A percentile compares a stretch with the other conserved stretches of the same genome.
phyloP scores from a whole-genome alignment of 2,113 vertebrate genomes.

The Esox niger region DNA sequence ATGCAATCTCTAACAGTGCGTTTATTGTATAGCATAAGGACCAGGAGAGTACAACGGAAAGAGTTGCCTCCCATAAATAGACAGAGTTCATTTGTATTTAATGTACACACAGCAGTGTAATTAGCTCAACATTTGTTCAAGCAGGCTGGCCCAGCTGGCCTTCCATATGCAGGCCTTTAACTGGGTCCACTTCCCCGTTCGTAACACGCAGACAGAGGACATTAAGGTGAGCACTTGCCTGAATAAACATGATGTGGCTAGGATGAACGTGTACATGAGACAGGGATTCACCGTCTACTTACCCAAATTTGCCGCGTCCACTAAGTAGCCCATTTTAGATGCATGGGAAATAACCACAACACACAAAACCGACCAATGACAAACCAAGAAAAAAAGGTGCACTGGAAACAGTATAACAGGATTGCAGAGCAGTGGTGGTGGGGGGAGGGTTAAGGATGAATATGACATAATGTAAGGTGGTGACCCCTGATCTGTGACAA shows the following conservation, averaged over 20 bases:
- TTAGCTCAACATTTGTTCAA: slow-evolving; percentile 37
- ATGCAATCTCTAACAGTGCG: too few species aligned
- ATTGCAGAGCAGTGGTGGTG: slow-evolving; percentile 21
- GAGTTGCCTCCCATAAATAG: too few species aligned
- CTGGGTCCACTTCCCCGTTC: too few species aligned
- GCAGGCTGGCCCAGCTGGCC: slow-evolving; percentile 43
- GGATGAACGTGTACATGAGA: slow-evolving; percentile 40
- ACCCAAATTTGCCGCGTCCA: slow-evolving; percentile 60
- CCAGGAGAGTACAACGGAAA: too few species aligned
- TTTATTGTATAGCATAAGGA: too few species aligned
- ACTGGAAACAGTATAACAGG: slow-evolving; percentile 51
- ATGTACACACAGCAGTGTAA: background rate
- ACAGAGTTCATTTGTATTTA: too few species aligned
- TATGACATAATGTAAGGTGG: background rate
- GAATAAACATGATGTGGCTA: slow-evolving; percentile 25
- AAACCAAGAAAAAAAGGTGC: slow-evolving; percentile 60
- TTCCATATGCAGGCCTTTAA: slow-evolving; percentile 23
- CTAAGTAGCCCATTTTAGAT: slow-evolving; percentile 63
- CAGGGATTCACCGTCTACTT: slow-evolving; percentile 48
- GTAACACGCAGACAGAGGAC: slow-evolving; percentile 6
- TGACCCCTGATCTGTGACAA: background rate
- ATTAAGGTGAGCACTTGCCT: slow-evolving; percentile 38
- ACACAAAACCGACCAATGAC: slow-evolving; percentile 64
- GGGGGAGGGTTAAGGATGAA: slow-evolving; percentile 26
- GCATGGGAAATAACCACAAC: slow-evolving; percentile 64